Percentiles rank a stretch among this genome's conserved stretches.
phyloP scores from a whole-genome alignment of 2,888 invertebrate genomes.

The Doris montereyensis region DNA sequence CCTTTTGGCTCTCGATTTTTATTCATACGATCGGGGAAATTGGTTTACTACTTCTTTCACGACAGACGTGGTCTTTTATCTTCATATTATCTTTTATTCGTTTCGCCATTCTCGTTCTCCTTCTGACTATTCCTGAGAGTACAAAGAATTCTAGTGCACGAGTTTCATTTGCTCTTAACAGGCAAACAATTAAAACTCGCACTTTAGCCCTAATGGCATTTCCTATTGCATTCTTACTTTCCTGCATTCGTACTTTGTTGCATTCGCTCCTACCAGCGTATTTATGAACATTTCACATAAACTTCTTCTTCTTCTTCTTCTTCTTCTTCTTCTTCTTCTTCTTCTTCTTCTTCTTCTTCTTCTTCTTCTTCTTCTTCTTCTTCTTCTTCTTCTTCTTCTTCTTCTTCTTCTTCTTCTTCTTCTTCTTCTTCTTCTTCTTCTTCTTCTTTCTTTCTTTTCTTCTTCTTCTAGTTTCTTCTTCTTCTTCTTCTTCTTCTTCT shows the following conservation, averaged over 20 bases:
- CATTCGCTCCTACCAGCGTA: too few relatives aligned
- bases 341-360: constrained; percentile 10
- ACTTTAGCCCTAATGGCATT: not conserved
- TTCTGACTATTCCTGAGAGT: too few relatives aligned
- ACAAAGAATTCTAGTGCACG: too few relatives aligned
- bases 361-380: not conserved
- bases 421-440: constrained; percentile 7
- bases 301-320: not conserved
- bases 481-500: not conserved
- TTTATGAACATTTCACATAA: not conserved
- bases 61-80: too few relatives aligned
- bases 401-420: not conserved
- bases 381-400: not conserved
- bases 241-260: too few relatives aligned
- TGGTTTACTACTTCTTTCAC: too few relatives aligned
- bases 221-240: too few relatives aligned
- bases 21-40: too few relatives aligned
- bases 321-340: not conserved
- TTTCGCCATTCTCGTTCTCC: too few relatives aligned
- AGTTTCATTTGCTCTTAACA: too few relatives aligned
- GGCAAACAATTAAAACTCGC: not conserved
- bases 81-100: too few relatives aligned
- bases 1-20: too few relatives aligned
- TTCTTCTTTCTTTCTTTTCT: not conserved
- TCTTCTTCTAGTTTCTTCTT: not conserved